Evolutionary conservation across 2,797 vertebrate genomes (phyloP).

Genomic region (Oreochromis grahami): DNA sequence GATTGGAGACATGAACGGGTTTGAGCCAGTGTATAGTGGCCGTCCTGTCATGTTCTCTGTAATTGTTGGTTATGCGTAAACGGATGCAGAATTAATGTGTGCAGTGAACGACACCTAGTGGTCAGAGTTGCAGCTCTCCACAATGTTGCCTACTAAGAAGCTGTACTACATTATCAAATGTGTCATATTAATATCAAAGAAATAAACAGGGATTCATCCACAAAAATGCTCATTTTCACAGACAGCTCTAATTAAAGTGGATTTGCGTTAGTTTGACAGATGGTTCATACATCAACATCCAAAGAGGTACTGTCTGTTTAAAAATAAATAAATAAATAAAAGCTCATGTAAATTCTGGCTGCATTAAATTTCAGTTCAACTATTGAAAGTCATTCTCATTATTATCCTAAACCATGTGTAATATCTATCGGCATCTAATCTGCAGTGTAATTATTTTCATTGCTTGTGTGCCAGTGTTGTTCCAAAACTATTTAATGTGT

Average conservation of each 20-base stretch:
- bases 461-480: background rate
- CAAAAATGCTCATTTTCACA: background rate
- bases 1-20: background rate
- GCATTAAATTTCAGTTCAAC: background rate
- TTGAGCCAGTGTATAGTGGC: background rate
- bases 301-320: background rate
- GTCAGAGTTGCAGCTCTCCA: background rate
- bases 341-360: background rate
- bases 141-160: background rate
- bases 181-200: background rate
- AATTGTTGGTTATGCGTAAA: background rate
- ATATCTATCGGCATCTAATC: background rate
- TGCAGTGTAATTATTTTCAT: background rate
- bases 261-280: background rate
- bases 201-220: background rate
- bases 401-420: background rate
- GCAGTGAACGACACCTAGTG: conserved; percentile 28
- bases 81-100: background rate
- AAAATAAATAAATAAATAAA: background rate
- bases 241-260: background rate
- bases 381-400: background rate
- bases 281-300: background rate
- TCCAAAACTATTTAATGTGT: background rate
- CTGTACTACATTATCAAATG: background rate
- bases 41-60: background rate